Evolutionary conservation across 2,113 vertebrate genomes (phyloP).

Genomic region (Podilymbus podiceps): DNA sequence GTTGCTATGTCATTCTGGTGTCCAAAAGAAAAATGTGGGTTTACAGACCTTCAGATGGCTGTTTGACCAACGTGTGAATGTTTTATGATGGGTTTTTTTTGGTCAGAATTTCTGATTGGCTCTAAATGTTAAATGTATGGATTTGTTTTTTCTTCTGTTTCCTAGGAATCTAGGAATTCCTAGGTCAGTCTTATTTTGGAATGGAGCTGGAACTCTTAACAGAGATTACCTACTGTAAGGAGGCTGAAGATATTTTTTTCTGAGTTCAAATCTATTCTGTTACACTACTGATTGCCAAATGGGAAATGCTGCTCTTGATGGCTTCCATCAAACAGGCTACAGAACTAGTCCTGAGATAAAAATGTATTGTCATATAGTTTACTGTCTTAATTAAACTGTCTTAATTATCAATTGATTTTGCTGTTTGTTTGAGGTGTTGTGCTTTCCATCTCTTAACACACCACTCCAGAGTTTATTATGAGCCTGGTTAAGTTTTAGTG

Average conservation of each 20-base stretch:
- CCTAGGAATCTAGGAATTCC: neutral
- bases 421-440: neutral
- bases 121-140: neutral
- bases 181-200: neutral
- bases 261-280: rapidly evolving
- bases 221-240: neutral
- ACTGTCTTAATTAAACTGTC: neutral
- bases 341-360: neutral
- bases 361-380: neutral
- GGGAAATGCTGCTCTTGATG: neutral
- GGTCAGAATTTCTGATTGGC: neutral
- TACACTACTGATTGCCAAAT: neutral
- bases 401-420: neutral
- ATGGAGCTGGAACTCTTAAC: neutral
- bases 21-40: neutral
- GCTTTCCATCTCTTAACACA: neutral
- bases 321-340: neutral
- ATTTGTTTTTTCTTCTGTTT: neutral
- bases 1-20: neutral
- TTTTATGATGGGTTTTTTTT: neutral
- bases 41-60: neutral
- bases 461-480: neutral
- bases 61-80: rapidly evolving
- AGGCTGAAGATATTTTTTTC: neutral
- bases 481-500: neutral